Conservation (phyloP, 2,113 vertebrate genomes). For the Columba janthina region DNA sequence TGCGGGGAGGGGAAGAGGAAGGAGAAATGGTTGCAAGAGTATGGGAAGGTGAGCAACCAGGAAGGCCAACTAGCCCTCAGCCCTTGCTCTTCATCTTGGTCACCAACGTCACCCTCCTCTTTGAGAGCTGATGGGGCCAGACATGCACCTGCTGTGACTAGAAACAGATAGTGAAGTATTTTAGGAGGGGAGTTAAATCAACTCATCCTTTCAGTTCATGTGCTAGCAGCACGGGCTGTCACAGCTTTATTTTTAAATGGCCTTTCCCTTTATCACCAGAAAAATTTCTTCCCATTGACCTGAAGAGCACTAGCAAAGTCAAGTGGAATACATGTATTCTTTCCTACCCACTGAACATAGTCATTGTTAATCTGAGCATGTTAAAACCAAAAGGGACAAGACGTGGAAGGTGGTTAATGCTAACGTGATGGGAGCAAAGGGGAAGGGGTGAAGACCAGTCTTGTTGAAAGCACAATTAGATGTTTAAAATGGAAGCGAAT, state of each 20-base stretch:
- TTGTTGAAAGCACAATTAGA: background rate
- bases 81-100: background rate
- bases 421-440: constrained; percentile 15
- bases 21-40: background rate
- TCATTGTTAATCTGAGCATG: constrained; percentile 61
- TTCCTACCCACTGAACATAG: constrained; percentile 34
- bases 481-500: background rate
- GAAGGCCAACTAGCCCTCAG: background rate
- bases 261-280: constrained; percentile 29
- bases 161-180: background rate
- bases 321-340: constrained; percentile 42
- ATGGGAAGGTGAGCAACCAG: background rate
- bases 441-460: background rate
- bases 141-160: background rate
- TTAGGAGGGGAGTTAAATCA: background rate
- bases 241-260: constrained; percentile 59
- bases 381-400: constrained; percentile 40
- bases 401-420: background rate
- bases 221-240: background rate
- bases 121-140: background rate
- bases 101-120: background rate
- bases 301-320: constrained; percentile 41
- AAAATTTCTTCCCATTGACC: constrained; percentile 43
- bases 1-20: background rate
- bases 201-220: constrained; percentile 8